These are phyloP conservation scores for Pheosia gnoma DNA, from an alignment of 2,888 invertebrate species.

Conservation along the genomic window DNA sequence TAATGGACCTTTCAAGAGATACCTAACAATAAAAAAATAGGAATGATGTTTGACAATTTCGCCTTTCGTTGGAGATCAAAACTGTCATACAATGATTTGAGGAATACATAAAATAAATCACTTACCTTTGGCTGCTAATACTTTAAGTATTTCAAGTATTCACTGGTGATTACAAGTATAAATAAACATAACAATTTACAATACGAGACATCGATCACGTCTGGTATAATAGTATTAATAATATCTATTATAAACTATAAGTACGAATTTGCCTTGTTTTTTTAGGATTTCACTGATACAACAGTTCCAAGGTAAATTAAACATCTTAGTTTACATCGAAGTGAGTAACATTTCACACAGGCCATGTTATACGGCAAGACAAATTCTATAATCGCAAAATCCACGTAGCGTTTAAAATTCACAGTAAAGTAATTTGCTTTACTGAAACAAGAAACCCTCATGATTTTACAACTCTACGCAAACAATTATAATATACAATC, in stretches of 20 bases:
- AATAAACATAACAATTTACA: conserved; percentile 23
- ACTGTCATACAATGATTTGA: conserved; percentile 25
- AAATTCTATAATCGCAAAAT: conserved; percentile 26
- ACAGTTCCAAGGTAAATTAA: conserved; percentile 13
- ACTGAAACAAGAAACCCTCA: no score
- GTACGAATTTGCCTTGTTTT: conserved; percentile 39
- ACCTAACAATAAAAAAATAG: conserved; percentile 27
- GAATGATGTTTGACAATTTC: conserved; percentile 37
- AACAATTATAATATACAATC: no score
- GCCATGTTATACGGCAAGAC: conserved; percentile 29
- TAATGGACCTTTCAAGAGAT: no score
- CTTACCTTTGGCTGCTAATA: conserved; percentile 45
- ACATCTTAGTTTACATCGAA: conserved; percentile 28
- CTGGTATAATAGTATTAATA: conserved; percentile 20
- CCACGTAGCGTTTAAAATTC: not conserved
- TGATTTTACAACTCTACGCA: no score
- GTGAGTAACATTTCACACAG: conserved; percentile 19
- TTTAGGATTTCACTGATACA: conserved; percentile 5
- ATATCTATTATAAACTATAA: conserved; percentile 35
- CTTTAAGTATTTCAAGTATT: conserved; percentile 25
- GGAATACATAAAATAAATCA: conserved; percentile 22
- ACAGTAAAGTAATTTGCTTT: no score
- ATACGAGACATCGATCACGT: conserved; percentile 12
- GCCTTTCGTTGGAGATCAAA: conserved; percentile 39
- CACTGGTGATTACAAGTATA: conserved; percentile 17